Base-by-base conservation (phyloP, 2,113 vertebrate genomes). In the Aegotheles bennettii region DNA sequence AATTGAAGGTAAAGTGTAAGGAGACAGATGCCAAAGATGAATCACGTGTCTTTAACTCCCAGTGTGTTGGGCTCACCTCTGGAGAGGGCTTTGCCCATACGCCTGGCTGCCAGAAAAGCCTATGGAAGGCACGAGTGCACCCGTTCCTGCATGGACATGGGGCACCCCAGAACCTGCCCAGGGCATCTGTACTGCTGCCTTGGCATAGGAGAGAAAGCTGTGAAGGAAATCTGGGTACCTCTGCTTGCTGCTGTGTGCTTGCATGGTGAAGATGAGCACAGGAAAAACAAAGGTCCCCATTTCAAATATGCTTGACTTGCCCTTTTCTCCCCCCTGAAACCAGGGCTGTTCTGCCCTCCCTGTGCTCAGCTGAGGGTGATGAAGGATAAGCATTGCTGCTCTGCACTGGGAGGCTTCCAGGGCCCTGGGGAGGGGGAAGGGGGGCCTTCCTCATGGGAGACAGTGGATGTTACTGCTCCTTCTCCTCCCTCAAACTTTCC, bases 361-460 rank as follows among this genome's bases (percentile, higher is more conserved):
- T 31, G 16, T 65, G n/a, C 69, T 87, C 53, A 60, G 3, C 4
- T 43, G 56, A 42, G 17, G 16, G 40, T 23, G 17, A 53, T 47
- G 70, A 90, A 53, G 51, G 29, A 9, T 2, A 5, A 82, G 3
- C 1, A 3, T 13, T 33, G 13, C 17, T 50, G 61, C 47, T 82
- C 23, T 31, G 42, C 2, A 1, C 24, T 31, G 61, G 8, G 7
- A 10, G 6, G 26, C 5, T 60, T 14, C 45, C 0, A 0, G 3
- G 11, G 10, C 8, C 42, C 13, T 7, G 16, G 5, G 7, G 3
- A 6, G 7, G 12, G 12, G 31, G 16, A 4, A 6, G 3, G 7
- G 7, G 12, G 12, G 31, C 6, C 13, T 60, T 54, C 13, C 17
- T 73, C 7, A 1, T 47, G 57, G 36, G 23, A 18, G 18, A 45